A percentile compares a stretch with the other conserved stretches of the same genome.
Conservation (phyloP, 1,140 invertebrate species). For the Drosophila lowei region DNA sequence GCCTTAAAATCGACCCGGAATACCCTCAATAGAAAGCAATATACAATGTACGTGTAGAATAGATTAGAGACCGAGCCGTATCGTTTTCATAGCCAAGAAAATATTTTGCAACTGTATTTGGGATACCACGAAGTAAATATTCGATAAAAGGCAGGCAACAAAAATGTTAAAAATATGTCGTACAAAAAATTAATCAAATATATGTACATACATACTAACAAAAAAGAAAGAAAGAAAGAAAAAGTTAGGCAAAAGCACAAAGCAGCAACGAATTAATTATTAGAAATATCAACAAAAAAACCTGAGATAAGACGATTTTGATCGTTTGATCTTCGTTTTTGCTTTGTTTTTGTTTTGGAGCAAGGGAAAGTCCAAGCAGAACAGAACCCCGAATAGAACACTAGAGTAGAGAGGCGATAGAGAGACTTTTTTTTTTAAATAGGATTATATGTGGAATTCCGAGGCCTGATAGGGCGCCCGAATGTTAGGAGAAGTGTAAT, state of each 20-base stretch:
- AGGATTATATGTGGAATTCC: slow-evolving; percentile 16
- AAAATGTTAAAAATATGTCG: too few relatives aligned
- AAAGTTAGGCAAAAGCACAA: slow-evolving; percentile 7
- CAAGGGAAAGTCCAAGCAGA: slow-evolving; percentile 28
- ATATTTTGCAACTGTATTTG: too few relatives aligned
- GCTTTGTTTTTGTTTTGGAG: background rate
- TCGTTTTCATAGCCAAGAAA: slow-evolving; percentile 1
- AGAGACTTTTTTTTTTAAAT: slow-evolving; percentile 9
- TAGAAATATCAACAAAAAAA: slow-evolving; percentile 61
- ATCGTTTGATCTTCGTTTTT: slow-evolving; percentile 28
- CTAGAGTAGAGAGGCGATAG: slow-evolving; percentile 13
- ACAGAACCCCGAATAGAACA: background rate
- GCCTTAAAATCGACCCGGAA: slow-evolving; percentile 57
- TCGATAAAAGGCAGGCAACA: too few relatives aligned
- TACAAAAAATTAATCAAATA: slow-evolving; percentile 3
- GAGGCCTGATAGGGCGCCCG: background rate
- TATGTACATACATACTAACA: background rate
- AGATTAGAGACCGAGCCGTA: slow-evolving; percentile 9
- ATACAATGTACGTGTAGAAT: slow-evolving; percentile 10
- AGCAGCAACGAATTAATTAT: slow-evolving; percentile 68
- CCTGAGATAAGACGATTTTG: slow-evolving; percentile 40
- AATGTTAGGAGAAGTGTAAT: slow-evolving; percentile 29
- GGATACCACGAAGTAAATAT: too few relatives aligned
- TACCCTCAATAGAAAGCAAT: slow-evolving; percentile 60
- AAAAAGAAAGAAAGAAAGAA: background rate